Conservation (phyloP, 2,888 invertebrate genomes). For the Elysia crispata region DNA sequence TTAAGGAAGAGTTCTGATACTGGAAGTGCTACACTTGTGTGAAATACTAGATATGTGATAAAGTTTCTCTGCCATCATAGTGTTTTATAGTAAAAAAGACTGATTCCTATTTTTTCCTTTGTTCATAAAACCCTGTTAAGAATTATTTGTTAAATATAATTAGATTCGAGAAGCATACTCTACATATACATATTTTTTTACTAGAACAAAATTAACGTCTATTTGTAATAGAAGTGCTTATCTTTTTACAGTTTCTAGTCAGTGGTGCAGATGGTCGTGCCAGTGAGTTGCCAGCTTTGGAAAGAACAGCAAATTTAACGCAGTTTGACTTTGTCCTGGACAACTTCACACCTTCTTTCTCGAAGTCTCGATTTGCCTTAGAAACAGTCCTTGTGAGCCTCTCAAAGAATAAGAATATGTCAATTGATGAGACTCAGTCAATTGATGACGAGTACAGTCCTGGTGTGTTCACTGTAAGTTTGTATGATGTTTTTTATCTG, state of each 20-base stretch:
- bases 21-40: no score
- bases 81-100: no score
- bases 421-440: conserved; percentile 80
- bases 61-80: no score
- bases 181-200: no score
- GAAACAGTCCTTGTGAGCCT: conserved; percentile 81
- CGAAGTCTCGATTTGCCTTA: conserved; percentile 81
- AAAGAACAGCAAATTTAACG: conserved; percentile 84
- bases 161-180: no score
- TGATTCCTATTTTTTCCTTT: no score
- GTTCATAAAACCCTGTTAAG: no score
- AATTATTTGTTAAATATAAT: no score
- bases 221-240: neutral
- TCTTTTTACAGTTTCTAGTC: conserved; percentile 80
- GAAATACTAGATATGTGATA: no score
- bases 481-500: neutral
- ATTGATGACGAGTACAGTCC: conserved; percentile 87
- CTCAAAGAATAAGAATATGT: conserved; percentile 51
- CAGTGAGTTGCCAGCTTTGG: conserved; percentile 81
- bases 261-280: conserved; percentile 79
- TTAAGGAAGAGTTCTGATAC: no score
- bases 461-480: conserved; percentile 84
- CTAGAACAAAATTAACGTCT: no score
- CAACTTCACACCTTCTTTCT: conserved; percentile 77
- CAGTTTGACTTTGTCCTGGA: conserved; percentile 83